Percentiles rank a stretch among this genome's conserved stretches.
phyloP scores from a whole-genome alignment of 1,140 invertebrate species.

The Eufriesea mexicana region DNA sequence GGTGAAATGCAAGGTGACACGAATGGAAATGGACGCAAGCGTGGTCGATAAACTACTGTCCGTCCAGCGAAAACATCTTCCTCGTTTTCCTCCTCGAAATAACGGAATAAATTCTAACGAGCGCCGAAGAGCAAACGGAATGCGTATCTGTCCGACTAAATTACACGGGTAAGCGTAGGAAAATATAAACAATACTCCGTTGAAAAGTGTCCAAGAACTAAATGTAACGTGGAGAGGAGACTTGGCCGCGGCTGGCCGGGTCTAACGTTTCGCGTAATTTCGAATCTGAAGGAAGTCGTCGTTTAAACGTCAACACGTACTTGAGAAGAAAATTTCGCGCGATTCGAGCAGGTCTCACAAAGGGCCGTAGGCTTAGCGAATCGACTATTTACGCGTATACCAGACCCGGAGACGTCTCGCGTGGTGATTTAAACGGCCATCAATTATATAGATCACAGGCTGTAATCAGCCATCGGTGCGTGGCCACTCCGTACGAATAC shows the following conservation, averaged over 20 bases:
- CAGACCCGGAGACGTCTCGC: not conserved
- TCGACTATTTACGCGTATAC: slow-evolving; percentile 21
- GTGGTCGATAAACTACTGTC: slow-evolving; percentile 5
- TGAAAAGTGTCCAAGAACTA: slow-evolving; percentile 49
- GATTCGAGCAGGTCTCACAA: not conserved
- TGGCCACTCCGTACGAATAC: slow-evolving; percentile 19
- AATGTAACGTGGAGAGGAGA: not conserved
- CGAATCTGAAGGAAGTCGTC: slow-evolving; percentile 19
- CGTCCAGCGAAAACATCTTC: too few relatives aligned
- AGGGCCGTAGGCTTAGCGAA: slow-evolving; percentile 1
- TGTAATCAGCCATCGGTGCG: slow-evolving; percentile 31
- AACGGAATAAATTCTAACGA: not conserved
- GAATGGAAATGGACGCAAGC: not conserved
- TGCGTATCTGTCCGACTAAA: slow-evolving; percentile 1
- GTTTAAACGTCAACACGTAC: slow-evolving; percentile 33
- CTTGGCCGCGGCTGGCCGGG: not conserved
- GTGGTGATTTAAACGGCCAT: slow-evolving; percentile 41
- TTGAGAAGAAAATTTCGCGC: slow-evolving; percentile 21
- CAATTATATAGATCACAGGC: slow-evolving; percentile 36
- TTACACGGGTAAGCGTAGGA: not conserved
- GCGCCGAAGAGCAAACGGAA: not conserved
- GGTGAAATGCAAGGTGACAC: not conserved
- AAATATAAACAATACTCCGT: slow-evolving; percentile 35
- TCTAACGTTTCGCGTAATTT: slow-evolving; percentile 33
- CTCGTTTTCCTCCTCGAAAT: slow-evolving; percentile 25